Evolutionary conservation across 2,888 invertebrate genomes (phyloP).

Genomic region (Drosophila quasianomalipes): DNA sequence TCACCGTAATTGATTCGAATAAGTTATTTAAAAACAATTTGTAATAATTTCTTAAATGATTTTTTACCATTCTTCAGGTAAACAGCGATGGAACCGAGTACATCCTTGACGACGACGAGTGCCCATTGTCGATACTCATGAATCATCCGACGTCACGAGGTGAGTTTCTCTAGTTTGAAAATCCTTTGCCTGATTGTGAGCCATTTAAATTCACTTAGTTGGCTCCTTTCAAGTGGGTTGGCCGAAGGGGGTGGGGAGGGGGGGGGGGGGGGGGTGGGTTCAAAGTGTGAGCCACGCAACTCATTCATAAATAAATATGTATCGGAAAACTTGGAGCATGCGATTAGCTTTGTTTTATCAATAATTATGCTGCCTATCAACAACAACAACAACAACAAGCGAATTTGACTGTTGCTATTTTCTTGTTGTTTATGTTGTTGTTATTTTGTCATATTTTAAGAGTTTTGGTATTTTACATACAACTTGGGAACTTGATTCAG

Average conservation of each 20-base stretch:
- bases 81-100: slow-evolving; percentile 92
- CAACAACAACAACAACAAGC: slow-evolving; percentile 28
- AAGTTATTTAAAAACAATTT: not conserved
- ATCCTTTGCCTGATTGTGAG: slow-evolving; percentile 43
- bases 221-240: slow-evolving; percentile 18
- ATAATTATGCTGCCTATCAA: slow-evolving; percentile 77
- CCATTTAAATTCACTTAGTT: slow-evolving; percentile 74
- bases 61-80: slow-evolving; percentile 85
- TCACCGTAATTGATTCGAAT: not conserved
- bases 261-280: not conserved
- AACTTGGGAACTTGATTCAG: slow-evolving; percentile 45
- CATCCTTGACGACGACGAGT: slow-evolving; percentile 98
- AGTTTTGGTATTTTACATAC: slow-evolving; percentile 21
- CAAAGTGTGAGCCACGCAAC: slow-evolving; percentile 27
- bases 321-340: slow-evolving; percentile 59
- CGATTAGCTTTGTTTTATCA: slow-evolving; percentile 83
- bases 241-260: not conserved
- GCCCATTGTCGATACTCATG: slow-evolving; percentile 97
- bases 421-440: slow-evolving; percentile 2
- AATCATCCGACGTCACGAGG: slow-evolving; percentile 94
- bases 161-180: slow-evolving; percentile 86
- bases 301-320: slow-evolving; percentile 58
- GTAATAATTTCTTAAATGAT: not conserved
- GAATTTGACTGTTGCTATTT: slow-evolving; percentile 56
- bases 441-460: slow-evolving; percentile 33